phyloP scores from a whole-genome alignment of 2,113 vertebrate genomes.

The Helogale parvula region DNA sequence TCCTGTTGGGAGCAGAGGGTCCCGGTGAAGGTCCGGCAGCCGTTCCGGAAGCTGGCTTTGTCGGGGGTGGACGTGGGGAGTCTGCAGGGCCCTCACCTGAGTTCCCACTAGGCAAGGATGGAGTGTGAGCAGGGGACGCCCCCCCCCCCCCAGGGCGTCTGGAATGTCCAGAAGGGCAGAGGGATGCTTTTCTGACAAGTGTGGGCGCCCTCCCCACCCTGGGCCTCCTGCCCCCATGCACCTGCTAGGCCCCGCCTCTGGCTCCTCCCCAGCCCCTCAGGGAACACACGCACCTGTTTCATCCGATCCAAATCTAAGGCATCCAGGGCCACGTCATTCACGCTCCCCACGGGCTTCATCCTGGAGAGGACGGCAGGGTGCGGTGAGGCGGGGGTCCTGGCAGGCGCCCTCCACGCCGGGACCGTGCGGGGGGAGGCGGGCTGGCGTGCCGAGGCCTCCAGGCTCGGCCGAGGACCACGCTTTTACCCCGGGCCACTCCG shows the following conservation, averaged over 20 bases:
- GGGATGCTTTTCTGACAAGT: neutral
- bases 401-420: rapidly evolving
- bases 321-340: constrained; percentile 92
- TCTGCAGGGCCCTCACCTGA: neutral
- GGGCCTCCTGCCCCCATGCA: neutral
- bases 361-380: constrained; percentile 81
- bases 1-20: constrained; percentile 86
- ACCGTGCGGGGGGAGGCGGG: rapidly evolving
- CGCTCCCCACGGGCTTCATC: constrained; percentile 95
- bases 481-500: rapidly evolving
- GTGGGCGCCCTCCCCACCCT: rapidly evolving
- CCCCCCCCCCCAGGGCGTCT: neutral
- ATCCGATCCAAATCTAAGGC: constrained; percentile 97
- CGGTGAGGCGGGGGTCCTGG: neutral
- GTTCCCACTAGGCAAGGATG: too few relatives aligned
- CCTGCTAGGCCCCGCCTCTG: neutral
- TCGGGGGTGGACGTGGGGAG: rapidly evolving
- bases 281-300: constrained; percentile 92
- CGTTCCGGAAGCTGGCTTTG: neutral
- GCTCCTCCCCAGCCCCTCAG: neutral
- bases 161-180: neutral
- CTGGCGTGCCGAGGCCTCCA: rapidly evolving
- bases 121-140: rapidly evolving
- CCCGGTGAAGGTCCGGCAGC: neutral
- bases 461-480: neutral